These are phyloP conservation scores for Apantesis nais DNA, from an alignment of 2,888 invertebrate genomes.

Conservation along the genomic window DNA sequence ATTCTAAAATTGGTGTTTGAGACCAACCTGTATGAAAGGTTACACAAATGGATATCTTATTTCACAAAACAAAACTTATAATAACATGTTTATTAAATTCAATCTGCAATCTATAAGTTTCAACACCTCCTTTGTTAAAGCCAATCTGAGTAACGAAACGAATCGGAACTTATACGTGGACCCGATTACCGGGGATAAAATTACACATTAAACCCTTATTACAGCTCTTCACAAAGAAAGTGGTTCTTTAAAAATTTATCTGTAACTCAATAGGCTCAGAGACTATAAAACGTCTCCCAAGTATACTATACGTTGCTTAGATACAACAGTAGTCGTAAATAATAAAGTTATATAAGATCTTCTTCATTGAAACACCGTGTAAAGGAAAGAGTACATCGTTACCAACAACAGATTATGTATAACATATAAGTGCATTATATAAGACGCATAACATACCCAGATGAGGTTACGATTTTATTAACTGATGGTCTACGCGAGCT, in stretches of 20 bases:
- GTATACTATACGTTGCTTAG: conserved; percentile 41
- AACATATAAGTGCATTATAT: background rate
- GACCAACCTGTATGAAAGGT: no score
- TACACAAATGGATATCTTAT: background rate
- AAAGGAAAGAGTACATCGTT: background rate
- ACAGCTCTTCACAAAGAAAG: conserved; percentile 40
- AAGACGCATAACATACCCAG: background rate
- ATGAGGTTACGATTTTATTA: no score
- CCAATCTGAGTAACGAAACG: conserved; percentile 7
- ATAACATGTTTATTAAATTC: background rate
- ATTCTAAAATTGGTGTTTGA: no score
- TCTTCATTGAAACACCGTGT: background rate
- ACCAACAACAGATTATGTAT: background rate
- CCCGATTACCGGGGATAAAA: conserved; percentile 35
- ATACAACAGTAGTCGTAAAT: conserved; percentile 41
- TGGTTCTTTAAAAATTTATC: conserved; percentile 44
- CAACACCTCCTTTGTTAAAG: background rate
- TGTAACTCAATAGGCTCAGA: conserved; percentile 33
- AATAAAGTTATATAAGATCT: conserved; percentile 22
- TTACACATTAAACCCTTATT: conserved; percentile 37
- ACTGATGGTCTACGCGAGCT: no score
- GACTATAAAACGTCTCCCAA: conserved; percentile 40
- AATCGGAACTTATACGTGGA: conserved; percentile 12
- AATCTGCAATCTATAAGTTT: background rate
- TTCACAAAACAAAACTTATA: background rate